These are phyloP conservation scores for Phyllostomus hastatus DNA, from an alignment of 2,113 vertebrate genomes.

Conservation along the genomic window DNA sequence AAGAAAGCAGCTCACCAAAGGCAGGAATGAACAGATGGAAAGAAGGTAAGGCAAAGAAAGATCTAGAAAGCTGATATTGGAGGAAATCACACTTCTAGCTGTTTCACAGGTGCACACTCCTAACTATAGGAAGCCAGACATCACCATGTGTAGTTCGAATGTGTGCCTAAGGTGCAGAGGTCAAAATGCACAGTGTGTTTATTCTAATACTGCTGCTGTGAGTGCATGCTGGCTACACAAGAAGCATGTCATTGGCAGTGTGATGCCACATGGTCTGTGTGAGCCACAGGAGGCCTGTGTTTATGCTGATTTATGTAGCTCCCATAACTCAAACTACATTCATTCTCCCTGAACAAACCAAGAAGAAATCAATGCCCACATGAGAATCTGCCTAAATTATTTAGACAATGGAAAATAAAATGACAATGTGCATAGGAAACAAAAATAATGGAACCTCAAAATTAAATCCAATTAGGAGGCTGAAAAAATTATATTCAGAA, in stretches of 20 bases:
- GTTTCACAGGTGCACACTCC: neutral
- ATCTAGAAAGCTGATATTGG: neutral
- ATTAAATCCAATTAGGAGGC: neutral
- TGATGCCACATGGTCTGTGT: neutral
- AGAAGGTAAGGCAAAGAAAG: neutral
- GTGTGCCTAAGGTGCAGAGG: neutral
- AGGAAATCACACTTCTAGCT: neutral
- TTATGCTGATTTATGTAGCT: neutral
- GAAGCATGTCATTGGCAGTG: accelerated
- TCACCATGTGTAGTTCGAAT: neutral
- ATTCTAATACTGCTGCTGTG: neutral
- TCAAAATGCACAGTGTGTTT: neutral
- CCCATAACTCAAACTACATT: neutral
- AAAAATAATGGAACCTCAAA: neutral
- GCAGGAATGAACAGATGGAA: neutral
- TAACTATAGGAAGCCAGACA: neutral
- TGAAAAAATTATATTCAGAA: neutral
- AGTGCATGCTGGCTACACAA: neutral
- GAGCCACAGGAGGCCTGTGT: neutral
- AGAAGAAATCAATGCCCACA: neutral
- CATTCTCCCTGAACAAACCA: neutral
- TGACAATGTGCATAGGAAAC: neutral
- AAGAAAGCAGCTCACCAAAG: neutral
- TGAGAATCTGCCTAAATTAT: neutral
- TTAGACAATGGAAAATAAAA: neutral